A percentile compares a stretch with the other conserved stretches of the same genome.
Conservation (phyloP, 2,113 vertebrate genomes). For the Pelobates fuscus region DNA sequence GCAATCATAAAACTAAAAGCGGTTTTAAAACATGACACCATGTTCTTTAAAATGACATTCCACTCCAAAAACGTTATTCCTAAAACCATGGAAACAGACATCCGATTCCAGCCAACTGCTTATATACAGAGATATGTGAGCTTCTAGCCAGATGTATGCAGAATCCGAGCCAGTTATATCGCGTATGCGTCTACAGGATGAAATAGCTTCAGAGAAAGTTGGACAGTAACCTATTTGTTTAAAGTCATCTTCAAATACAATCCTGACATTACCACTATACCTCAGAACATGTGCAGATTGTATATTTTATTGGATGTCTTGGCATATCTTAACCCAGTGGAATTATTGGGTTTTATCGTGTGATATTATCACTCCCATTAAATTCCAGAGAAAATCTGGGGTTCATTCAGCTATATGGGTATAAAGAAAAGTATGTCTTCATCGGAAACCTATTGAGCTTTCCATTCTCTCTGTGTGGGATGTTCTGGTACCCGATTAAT, state of each 20-base stretch:
- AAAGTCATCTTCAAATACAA: background rate
- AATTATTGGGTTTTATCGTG: background rate
- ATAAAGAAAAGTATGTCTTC: too few relatives aligned
- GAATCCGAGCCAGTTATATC: background rate
- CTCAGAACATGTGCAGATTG: background rate
- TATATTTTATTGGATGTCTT: background rate
- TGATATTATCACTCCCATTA: too few relatives aligned
- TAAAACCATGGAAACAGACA: background rate
- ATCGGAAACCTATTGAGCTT: too few relatives aligned
- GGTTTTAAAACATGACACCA: constrained; percentile 3
- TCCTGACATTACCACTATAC: background rate
- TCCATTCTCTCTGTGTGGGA: too few relatives aligned
- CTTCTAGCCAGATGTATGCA: constrained; percentile 7
- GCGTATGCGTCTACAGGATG: background rate
- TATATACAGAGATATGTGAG: constrained; percentile 6
- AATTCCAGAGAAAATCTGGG: background rate
- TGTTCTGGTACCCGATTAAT: too few relatives aligned
- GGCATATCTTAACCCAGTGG: background rate
- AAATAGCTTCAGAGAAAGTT: background rate
- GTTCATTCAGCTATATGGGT: background rate
- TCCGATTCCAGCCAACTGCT: background rate
- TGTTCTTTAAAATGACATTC: background rate
- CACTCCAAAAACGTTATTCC: background rate
- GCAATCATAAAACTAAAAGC: background rate
- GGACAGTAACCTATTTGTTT: background rate